Percentiles rank a stretch among this genome's conserved stretches.
Evolutionary conservation across 2,888 invertebrate genomes (phyloP).

Genomic region (Harpalus rufipes): DNA sequence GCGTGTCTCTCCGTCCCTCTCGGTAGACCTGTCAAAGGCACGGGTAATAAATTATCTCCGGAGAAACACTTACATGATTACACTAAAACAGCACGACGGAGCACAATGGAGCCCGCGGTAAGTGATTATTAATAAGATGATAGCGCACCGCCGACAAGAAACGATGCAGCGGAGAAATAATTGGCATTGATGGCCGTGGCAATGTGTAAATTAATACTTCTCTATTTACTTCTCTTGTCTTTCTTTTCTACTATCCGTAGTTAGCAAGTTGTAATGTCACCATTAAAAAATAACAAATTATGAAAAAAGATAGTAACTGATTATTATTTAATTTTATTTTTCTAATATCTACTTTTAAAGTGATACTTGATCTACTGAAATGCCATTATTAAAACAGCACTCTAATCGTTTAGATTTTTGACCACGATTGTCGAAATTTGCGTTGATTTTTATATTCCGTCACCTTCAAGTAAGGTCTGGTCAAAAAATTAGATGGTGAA

Average conservation of each 20-base stretch:
- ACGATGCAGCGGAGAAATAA: constrained; percentile 34
- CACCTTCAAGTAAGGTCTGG: too few species aligned
- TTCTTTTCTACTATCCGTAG: neutral
- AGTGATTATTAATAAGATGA: constrained; percentile 67
- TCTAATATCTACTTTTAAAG: too few species aligned
- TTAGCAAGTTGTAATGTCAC: too few species aligned
- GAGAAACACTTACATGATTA: constrained; percentile 65
- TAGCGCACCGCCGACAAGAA: constrained; percentile 49
- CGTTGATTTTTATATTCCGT: too few species aligned
- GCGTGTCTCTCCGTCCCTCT: constrained; percentile 27
- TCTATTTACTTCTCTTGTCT: neutral
- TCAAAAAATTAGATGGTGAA: too few species aligned
- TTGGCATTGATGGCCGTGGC: neutral
- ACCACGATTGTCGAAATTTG: too few species aligned
- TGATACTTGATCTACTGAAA: too few species aligned
- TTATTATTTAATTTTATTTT: too few species aligned
- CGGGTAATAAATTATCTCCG: constrained; percentile 65
- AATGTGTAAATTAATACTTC: neutral
- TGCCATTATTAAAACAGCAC: too few species aligned
- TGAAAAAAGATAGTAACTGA: too few species aligned
- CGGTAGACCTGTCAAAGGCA: constrained; percentile 62
- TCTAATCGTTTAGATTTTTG: too few species aligned
- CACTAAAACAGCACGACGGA: constrained; percentile 58
- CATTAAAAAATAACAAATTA: too few species aligned
- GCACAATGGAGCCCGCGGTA: constrained; percentile 56